Base-by-base conservation (phyloP, 2,888 invertebrate genomes). In the Drosophila emarginata region DNA sequence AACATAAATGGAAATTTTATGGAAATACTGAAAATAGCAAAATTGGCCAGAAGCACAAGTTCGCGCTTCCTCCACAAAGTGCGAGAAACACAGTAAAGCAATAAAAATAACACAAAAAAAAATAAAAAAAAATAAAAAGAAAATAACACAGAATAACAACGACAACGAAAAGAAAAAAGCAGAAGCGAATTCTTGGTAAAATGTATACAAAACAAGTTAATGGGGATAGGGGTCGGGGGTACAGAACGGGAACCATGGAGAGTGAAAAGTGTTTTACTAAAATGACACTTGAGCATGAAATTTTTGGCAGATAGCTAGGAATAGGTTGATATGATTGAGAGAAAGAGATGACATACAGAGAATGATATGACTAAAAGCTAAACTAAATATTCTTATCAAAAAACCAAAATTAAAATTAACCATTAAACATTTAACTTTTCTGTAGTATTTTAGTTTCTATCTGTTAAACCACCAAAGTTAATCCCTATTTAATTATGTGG, bases 1-100 rank as follows among this genome's bases (percentile, higher is more conserved):
- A 80, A 66, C 79, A 78, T 78, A 80, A 72, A 85, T 82, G 86
- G 61, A 82, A 85, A 82, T 80, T 80, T 74, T 67, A 74, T 74
- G 86, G 53, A 74, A 79, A 74, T 79, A 57, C 68, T 79, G 67
- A 74, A 81, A 77, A 81, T 74, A 70, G 67, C 45, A 66, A 72
- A 64, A 58, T 56, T 64, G 26, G 45, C 67, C 18, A 56, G 61
- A 15, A 50, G 40, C 57, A 51, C 45, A 45, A 45, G 45, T 45
- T 45, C 45, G 45, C 54, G 14, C 18, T 50, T 60, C 28, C 15
- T 45, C 12, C 59, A 32, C 45, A 45, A 45, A 45, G 9, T 12
- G 26, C 32, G 32, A 51, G 18, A 15, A 21, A 11, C 18, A 50
- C 50, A 18, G 26, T 26, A 52, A 54, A 28, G 36, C 5, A 32